Conservation (phyloP, 1,140 invertebrate species). For the Radopholus similis region DNA sequence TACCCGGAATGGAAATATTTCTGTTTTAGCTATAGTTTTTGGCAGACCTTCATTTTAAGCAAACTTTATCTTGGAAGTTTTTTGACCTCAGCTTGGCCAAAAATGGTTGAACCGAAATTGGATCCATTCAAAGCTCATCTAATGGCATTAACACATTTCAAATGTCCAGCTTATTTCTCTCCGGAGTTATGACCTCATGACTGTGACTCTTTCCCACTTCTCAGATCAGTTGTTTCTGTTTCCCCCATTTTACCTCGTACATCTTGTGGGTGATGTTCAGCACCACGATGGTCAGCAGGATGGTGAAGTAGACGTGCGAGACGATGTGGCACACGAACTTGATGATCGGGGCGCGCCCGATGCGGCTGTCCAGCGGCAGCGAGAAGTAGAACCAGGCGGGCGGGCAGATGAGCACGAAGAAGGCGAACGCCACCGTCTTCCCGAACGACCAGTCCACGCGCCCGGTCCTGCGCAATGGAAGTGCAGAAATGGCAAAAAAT, state of each 20-base stretch:
- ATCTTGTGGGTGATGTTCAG: slow-evolving; percentile 56
- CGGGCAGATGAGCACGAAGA: slow-evolving; percentile 85
- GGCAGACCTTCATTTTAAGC: too few species aligned
- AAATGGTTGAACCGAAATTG: too few species aligned
- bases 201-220: too few species aligned
- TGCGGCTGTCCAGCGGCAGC: slow-evolving; percentile 86
- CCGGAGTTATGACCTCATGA: too few species aligned
- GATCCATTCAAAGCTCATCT: too few species aligned
- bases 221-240: too few species aligned
- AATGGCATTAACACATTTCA: too few species aligned
- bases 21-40: too few species aligned
- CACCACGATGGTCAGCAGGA: slow-evolving; percentile 71
- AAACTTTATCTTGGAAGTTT: too few species aligned
- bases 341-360: slow-evolving; percentile 79
- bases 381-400: slow-evolving; percentile 94
- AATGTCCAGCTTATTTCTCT: too few species aligned
- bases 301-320: slow-evolving; percentile 81
- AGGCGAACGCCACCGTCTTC: slow-evolving; percentile 82
- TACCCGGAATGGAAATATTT: too few species aligned
- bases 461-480: slow-evolving; percentile 70
- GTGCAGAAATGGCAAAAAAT: not conserved
- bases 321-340: slow-evolving; percentile 99
- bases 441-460: slow-evolving; percentile 89
- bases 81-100: too few species aligned
- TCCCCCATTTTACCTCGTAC: slow-evolving; percentile 45